These are phyloP conservation scores for Coendou prehensilis DNA, from an alignment of 2,797 vertebrate species.

Conservation along the genomic window DNA sequence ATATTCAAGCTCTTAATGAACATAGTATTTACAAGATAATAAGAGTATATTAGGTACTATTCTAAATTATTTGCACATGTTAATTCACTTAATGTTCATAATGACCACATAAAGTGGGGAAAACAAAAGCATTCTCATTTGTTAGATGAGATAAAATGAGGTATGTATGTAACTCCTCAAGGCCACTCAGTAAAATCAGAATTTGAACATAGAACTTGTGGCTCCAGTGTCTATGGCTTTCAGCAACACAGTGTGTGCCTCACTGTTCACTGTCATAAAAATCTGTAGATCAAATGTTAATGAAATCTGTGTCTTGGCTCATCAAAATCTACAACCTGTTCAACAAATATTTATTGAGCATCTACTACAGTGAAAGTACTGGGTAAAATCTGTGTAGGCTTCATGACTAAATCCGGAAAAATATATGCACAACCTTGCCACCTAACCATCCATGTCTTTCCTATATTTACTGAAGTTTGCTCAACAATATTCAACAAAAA, in stretches of 20 bases:
- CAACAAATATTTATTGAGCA: not conserved
- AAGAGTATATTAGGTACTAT: not conserved
- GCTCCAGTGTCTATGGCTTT: not conserved
- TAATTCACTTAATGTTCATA: slow-evolving; percentile 4
- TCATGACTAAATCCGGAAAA: not conserved
- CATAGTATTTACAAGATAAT: not conserved
- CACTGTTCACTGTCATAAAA: not conserved
- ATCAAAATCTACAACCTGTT: not conserved
- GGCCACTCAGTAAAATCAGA: not conserved
- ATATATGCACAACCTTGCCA: not conserved
- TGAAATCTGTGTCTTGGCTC: not conserved
- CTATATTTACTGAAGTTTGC: not conserved
- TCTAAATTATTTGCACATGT: not conserved
- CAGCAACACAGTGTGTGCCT: not conserved
- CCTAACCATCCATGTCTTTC: not conserved
- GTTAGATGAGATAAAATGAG: not conserved
- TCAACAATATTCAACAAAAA: slow-evolving; percentile 17
- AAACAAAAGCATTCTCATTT: not conserved
- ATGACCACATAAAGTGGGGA: not conserved
- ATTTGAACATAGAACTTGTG: not conserved
- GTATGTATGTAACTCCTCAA: not conserved
- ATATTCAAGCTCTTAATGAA: not conserved
- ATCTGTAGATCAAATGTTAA: not conserved
- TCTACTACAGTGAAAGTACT: not conserved
- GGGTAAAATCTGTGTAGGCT: not conserved